Evolutionary conservation across 2,797 vertebrate species (phyloP).

Genomic region (Cetoscarus ocellatus): DNA sequence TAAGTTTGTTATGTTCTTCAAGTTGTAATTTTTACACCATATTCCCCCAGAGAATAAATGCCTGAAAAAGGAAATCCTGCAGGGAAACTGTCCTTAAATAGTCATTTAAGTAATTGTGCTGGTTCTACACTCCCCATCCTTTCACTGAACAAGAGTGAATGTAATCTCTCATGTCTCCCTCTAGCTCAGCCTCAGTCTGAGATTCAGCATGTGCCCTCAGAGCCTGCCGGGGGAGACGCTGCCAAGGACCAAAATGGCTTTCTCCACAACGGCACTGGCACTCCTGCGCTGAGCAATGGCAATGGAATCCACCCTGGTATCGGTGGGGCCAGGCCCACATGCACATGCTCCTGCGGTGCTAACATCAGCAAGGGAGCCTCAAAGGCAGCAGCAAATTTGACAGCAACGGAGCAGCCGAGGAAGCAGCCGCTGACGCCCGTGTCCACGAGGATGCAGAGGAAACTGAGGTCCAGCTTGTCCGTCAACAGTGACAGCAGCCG

Average conservation of each 20-base stretch:
- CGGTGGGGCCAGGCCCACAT: conserved; percentile 70
- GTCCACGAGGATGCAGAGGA: conserved; percentile 94
- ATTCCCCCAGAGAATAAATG: conserved; percentile 6
- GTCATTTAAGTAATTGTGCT: conserved; percentile 2
- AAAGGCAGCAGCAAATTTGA: neutral
- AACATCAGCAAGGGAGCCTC: conserved; percentile 52
- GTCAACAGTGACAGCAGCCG: conserved; percentile 93
- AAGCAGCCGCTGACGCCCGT: conserved; percentile 87
- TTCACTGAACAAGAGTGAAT: conserved; percentile 17
- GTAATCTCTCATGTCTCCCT: conserved; percentile 41
- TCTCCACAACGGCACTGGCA: conserved; percentile 74
- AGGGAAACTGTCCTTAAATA: conserved; percentile 11
- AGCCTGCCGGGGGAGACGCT: conserved; percentile 71
- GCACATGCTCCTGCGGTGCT: conserved; percentile 80
- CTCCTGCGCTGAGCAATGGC: conserved; percentile 78
- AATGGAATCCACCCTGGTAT: conserved; percentile 82
- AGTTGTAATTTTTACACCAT: neutral
- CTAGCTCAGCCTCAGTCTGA: conserved; percentile 92
- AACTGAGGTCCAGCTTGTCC: conserved; percentile 95
- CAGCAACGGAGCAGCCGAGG: conserved; percentile 77
- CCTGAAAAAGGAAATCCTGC: conserved; percentile 1
- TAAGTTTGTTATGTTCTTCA: conserved; percentile 9
- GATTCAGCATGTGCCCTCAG: conserved; percentile 81
- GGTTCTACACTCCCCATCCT: conserved; percentile 8
- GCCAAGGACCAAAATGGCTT: conserved; percentile 83